Percentiles rank a stretch among this genome's conserved stretches.
Evolutionary conservation across 2,888 invertebrate genomes (phyloP).

Genomic region (Meteorus cinctellus): DNA sequence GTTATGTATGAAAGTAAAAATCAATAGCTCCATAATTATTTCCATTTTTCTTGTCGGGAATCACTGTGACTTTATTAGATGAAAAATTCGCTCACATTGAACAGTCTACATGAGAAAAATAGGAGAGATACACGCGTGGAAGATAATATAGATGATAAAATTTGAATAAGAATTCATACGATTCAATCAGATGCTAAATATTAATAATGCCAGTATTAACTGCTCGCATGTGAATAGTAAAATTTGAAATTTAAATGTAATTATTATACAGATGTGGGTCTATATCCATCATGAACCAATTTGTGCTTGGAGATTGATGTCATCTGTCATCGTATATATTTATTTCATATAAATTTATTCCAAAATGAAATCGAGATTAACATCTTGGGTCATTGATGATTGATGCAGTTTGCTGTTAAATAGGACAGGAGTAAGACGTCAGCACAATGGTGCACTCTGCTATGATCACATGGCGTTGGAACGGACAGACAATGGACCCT

Average conservation of each 20-base stretch:
- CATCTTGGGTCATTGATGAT: slow-evolving; percentile 38
- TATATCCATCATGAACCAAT: slow-evolving; percentile 16
- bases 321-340: slow-evolving; percentile 22
- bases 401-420: slow-evolving; percentile 57
- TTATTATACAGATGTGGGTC: slow-evolving; percentile 11
- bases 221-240: background rate
- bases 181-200: background rate
- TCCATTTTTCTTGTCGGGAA: too few relatives aligned
- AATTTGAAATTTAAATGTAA: slow-evolving; percentile 1
- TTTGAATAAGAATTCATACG: too few relatives aligned
- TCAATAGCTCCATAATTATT: too few relatives aligned
- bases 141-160: too few relatives aligned
- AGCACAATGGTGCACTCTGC: slow-evolving; percentile 55
- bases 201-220: background rate
- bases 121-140: too few relatives aligned
- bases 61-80: too few relatives aligned
- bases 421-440: slow-evolving; percentile 48
- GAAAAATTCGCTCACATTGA: too few relatives aligned
- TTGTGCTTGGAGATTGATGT: background rate
- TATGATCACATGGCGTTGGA: slow-evolving; percentile 51
- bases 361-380: slow-evolving; percentile 49
- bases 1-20: too few relatives aligned
- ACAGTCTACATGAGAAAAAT: too few relatives aligned
- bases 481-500: slow-evolving; percentile 60
- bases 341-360: slow-evolving; percentile 18